Conservation (phyloP, 2,888 invertebrate species). For the Pyrrhia umbra region DNA sequence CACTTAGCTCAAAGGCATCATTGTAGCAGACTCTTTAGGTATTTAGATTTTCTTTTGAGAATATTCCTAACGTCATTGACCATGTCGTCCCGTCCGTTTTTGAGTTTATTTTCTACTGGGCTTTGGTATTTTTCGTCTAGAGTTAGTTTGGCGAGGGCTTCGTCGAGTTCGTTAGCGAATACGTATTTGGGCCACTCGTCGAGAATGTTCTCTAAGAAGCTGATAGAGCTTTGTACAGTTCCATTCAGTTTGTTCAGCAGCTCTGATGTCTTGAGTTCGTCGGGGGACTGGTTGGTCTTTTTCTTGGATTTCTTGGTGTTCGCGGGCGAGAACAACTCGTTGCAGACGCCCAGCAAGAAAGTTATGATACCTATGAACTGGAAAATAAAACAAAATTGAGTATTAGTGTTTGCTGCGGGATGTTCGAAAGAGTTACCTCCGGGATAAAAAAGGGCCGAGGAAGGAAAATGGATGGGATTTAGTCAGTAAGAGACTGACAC, state of each 20-base stretch:
- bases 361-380: constrained; percentile 91
- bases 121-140: constrained; percentile 77
- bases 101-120: constrained; percentile 84
- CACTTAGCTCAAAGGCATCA: constrained; percentile 71
- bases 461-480: too few species aligned
- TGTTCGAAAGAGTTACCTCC: too few species aligned
- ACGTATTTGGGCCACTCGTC: constrained; percentile 82
- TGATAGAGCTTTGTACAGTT: constrained; percentile 76
- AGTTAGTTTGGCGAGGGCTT: constrained; percentile 79
- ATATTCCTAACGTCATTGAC: constrained; percentile 87
- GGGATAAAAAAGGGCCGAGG: too few species aligned
- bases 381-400: constrained; percentile 42
- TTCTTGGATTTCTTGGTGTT: constrained; percentile 90
- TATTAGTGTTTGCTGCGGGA: too few species aligned
- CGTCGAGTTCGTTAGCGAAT: constrained; percentile 75
- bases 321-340: constrained; percentile 86
- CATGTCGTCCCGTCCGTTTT: constrained; percentile 86
- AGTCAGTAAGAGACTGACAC: too few species aligned
- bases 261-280: constrained; percentile 79
- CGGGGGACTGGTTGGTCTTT: constrained; percentile 86
- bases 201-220: constrained; percentile 80
- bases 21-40: constrained; percentile 83
- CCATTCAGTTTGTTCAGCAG: constrained; percentile 78
- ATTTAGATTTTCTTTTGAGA: constrained; percentile 89
- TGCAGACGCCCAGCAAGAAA: constrained; percentile 89